Base-by-base conservation (phyloP, 2,888 invertebrate genomes). In the Tribolium freemani region DNA sequence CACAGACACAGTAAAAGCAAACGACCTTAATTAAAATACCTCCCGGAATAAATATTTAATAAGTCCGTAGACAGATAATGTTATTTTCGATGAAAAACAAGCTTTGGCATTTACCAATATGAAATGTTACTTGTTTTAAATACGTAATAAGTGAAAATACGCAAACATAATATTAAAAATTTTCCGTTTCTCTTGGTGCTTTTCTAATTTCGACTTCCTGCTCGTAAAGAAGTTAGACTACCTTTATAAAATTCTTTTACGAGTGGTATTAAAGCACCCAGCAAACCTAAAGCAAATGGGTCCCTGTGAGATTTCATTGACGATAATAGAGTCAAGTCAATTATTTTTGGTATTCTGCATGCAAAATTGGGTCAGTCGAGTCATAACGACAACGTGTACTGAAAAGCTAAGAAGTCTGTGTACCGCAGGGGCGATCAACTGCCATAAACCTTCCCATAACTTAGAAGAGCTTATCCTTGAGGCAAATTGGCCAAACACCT, bases 401-500 rank as follows among this genome's bases (percentile, higher is more conserved):
- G 60, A 11, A 50, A 60, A 10, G 50, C 48, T 50, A 48, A 48
- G 57, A 56, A 31, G 69, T 50, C 31, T 30, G 16, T 56, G 38
- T 51, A 60, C 67, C 66, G 44, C 44, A 46, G 11, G 2, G 56
- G 51, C 21, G 58, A 60, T 69, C 53, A 69, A 67, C 57, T n/a
- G 26, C 44, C 57, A 16, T 57, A 64, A 66, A 71, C 64, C 66
- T 48, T 46, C 20, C 58, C 50, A 64, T 71, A 71, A 71, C 51
- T 71, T 66, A 48, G 57, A 45, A 66, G 71, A 64, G 71, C 64
- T 71, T 71, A 71, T 50, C 57, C 56, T 50, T n/a, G 71, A 51
- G 30, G 66, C 71, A 71, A 71, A 71, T 71, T 71, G 71, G 64
- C 71, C 57, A 58, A 60, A 69, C 64, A 66, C 70, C 70, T 70